Conservation (phyloP, 1,140 invertebrate species). For the Stegodyphus mimosarum region DNA sequence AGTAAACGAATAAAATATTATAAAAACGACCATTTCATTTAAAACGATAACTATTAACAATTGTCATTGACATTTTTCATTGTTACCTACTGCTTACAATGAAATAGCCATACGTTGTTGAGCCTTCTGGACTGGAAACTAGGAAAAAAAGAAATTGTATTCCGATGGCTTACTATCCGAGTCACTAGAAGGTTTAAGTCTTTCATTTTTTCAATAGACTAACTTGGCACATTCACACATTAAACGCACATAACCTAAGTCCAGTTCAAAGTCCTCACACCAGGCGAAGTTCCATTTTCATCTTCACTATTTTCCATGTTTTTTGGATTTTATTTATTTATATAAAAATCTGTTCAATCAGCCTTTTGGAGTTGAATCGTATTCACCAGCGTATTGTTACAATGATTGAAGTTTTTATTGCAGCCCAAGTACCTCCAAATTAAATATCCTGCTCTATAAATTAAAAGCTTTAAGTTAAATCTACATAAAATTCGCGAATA, state of each 20-base stretch:
- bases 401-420: no score
- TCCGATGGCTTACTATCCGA: not conserved
- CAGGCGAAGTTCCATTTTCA: constrained; percentile 7
- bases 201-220: constrained; percentile 15
- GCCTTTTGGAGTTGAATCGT: constrained; percentile 21
- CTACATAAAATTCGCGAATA: no score
- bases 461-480: no score
- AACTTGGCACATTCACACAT: constrained; percentile 53
- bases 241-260: constrained; percentile 27
- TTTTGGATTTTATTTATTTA: constrained; percentile 38
- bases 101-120: constrained; percentile 18
- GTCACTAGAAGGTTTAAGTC: constrained; percentile 9
- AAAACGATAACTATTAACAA: constrained; percentile 20
- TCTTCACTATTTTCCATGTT: constrained; percentile 11
- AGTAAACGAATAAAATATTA: no score
- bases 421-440: no score
- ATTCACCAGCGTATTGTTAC: constrained; percentile 21
- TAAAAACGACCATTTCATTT: not conserved
- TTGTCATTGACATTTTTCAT: not conserved
- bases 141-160: constrained; percentile 29
- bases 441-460: no score
- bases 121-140: constrained; percentile 27
- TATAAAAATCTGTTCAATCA: constrained; percentile 25
- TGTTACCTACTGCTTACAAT: not conserved
- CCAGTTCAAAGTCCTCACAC: not conserved